Evolutionary conservation across 35 echinoderm and acorn worm genomes (phyloP), one percentile per base, ranked within the genome.

Genomic region (Lytechinus pictus): DNA sequence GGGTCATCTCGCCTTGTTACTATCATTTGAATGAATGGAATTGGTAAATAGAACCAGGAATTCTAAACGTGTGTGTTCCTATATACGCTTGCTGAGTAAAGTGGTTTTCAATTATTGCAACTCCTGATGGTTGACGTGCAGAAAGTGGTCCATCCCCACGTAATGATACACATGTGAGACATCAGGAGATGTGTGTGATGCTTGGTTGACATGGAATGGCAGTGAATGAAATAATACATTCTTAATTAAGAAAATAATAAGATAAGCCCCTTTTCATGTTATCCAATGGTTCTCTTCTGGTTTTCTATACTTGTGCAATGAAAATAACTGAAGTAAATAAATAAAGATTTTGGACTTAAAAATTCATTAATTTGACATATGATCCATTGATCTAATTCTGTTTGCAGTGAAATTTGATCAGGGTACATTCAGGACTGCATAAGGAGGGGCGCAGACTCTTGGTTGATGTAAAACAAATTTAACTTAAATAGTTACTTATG

Each of bases 61-160:
- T 57, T 53, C 54, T 14, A 27, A 57, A 24, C 12, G 27, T 33
- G 52, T 54, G 88, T 33, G 92, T 54, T 57, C 27, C 52, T 7
- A 55, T 88, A 27, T 33, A 93, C 54, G 55, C 28, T 54, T 27
- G 52, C n/a, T 53, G 92, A 13, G 54, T 93, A 93, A 93, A 93
- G 92, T 93, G 92, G 53, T 93, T 93, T 93, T 93, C 92, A 93
- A 93, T 93, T 93, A 93, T 54, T 54, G 92, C 27, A 55, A 10
- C 54, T 16, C 0, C 29, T 53, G 28, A 57, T 54, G 28, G 33
- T 90, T 54, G 88, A 90, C 88, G 88, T 54, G n/a, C 88, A 52
- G 88, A 93, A 33, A 3, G 19, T 13, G 2, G 13, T 16, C 88
- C 28, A 54, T 90, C 88, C 11, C n/a, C 88, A 90, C 88, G 14